Conservation (phyloP, 2,113 vertebrate genomes). For the Taxidea taxus region DNA sequence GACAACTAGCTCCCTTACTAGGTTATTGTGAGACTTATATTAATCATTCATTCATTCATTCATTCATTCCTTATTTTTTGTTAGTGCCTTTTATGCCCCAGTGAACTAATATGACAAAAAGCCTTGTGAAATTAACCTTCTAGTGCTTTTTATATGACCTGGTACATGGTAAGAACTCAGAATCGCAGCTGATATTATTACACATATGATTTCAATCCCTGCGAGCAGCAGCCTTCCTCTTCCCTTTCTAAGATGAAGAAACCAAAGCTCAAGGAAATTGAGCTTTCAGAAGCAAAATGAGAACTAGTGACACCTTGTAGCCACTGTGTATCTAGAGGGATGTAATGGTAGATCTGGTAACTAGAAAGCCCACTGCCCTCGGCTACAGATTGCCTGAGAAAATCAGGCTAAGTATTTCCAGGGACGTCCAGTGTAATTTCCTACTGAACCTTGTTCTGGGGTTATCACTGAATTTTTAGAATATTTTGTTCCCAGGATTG, state of each 20-base stretch:
- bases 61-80: background rate
- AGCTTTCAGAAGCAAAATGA: background rate
- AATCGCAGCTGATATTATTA: background rate
- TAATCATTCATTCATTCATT: conserved; percentile 9
- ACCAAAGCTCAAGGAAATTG: background rate
- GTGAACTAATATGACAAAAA: background rate
- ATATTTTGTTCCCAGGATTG: conserved; percentile 56
- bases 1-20: too few species aligned
- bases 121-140: background rate
- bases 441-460: conserved; percentile 5
- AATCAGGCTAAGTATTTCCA: background rate
- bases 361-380: background rate
- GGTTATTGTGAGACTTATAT: background rate
- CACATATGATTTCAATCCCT: background rate
- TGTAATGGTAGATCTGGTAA: background rate
- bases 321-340: background rate
- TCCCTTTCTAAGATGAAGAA: background rate
- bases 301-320: background rate
- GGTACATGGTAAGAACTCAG: background rate
- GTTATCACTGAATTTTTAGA: background rate
- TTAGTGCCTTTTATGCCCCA: background rate
- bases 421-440: background rate
- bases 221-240: background rate
- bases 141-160: background rate
- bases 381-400: background rate